Evolutionary conservation across 2,797 vertebrate genomes (phyloP), one percentile per base, ranked within the genome.

Genomic region (Arremon aurantiirostris): DNA sequence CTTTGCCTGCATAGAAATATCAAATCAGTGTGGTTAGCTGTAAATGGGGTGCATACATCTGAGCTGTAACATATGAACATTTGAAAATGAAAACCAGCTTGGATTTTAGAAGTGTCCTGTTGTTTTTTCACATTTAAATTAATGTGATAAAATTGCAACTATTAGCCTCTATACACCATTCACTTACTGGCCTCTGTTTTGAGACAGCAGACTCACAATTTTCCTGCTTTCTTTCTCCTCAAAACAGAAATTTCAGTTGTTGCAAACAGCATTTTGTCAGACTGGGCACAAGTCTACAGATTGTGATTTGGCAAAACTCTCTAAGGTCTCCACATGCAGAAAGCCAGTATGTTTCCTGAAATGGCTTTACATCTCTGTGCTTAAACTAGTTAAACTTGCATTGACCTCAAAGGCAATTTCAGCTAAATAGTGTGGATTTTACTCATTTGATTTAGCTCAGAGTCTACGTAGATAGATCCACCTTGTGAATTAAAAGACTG

Each of bases 1-100:
- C 96, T 96, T 97, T 91, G 37, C 94, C 98, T 98, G 97, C 52
- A 93, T 12, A 95, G 55, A 96, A 95, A 96, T 82, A 11, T 47
- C 70, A 52, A 96, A 57, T 89, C 41, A 69, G 53, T 73, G 95
- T 87, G 94, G 93, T 96, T 93, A 95, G 57, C 44, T 71, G 82
- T 86, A 80, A 86, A 55, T 64, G 37, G 46, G 23, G 19, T n/a
- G 27, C 42, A 37, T 44, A 3, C 32, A 34, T 69, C 66, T 79
- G 69, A 95, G 70, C 47, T 64, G 24, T 39, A 79, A 56, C 42
- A 15, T 50, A 47, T 23, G 56, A 82, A 64, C 37, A 46, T 71
- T 72, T 82, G 46, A 52, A 86, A 96, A 89, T 68, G 6, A 91
- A 94, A 95, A 66, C 1, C 37, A 83, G 37, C 44, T 46, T 76